Evolutionary conservation across 1,140 invertebrate species (phyloP), one percentile per base, ranked within the genome.

Genomic region (Rhopalosiphum maidis): DNA sequence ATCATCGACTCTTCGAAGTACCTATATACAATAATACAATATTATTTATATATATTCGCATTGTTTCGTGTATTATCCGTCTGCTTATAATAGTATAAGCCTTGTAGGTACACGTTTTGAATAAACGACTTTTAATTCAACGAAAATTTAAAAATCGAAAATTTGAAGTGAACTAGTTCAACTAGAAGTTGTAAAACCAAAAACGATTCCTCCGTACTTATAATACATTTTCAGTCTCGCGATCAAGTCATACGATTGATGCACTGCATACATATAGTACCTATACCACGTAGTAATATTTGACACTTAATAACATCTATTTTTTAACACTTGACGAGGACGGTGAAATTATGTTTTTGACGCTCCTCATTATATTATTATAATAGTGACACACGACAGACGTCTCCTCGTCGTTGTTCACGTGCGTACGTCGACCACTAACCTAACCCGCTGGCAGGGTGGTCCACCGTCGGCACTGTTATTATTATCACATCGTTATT

Each of bases 401-500:
- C 60, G 30, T 77, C 60, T n/a, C 60, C 15, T n/a, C 4, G 15
- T 77, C 30, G 22, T 41, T 25, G 37, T 85, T 41, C 83, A 25
- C 43, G 25, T 30, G 30, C 82, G 37, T 25, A 41, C 37, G 83
- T 83, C 83, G 83, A n/a, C 23, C 22, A 83, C 37, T 3, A 30
- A n/a, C n/a, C n/a, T n/a, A n/a, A n/a, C n/a, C 85, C 43, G 30
- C 41, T 41, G 43, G 43, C 86, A 87, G 86, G 86, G 86, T 87
- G 86, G 86, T 87, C 86, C 46, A 21, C 35, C 43, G 30, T 48
- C 43, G 46, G 30, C 5, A 30, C 43, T 87, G n/a, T 87, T 87
- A 48, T 87, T 87, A 48, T 46, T 46, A 48, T 35, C 48, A 48
- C 46, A 87, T 77, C 46, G 48, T 77, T n/a, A 30, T 85, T n/a